These are phyloP conservation scores for Onychomys torridus DNA, from an alignment of 2,797 vertebrate species.

Conservation along the genomic window DNA sequence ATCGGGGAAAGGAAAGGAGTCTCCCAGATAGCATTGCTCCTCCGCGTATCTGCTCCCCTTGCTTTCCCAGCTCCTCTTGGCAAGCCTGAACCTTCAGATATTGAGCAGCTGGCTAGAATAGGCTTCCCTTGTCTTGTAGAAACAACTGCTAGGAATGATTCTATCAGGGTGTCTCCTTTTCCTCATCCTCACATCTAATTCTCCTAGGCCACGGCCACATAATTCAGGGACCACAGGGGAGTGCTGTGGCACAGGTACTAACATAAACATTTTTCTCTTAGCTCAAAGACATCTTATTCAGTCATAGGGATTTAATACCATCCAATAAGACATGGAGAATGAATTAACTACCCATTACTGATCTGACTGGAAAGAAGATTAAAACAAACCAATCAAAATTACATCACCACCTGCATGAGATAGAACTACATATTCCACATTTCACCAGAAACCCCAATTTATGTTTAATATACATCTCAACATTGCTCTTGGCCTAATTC, in stretches of 20 bases:
- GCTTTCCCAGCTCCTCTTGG: background rate
- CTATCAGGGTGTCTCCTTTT: background rate
- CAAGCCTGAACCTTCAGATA: background rate
- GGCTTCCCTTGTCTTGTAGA: slow-evolving; percentile 2
- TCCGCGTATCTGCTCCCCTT: background rate
- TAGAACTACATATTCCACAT: background rate
- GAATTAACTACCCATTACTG: background rate
- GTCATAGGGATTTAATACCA: background rate
- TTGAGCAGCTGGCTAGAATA: background rate
- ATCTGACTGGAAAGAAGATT: background rate
- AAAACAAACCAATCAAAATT: background rate
- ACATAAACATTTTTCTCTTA: background rate
- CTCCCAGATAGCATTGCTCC: background rate
- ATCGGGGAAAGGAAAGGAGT: background rate
- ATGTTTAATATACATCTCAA: background rate
- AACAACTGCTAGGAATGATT: background rate
- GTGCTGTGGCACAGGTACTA: background rate
- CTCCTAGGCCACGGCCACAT: slow-evolving; percentile 30
- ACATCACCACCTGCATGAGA: background rate
- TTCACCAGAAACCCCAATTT: background rate
- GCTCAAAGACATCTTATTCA: background rate
- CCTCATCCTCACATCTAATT: background rate
- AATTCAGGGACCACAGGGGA: background rate
- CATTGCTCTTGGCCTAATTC: background rate
- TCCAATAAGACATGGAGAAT: background rate